Conservation (phyloP, 2,888 invertebrate genomes). For the Julus scanicus region DNA sequence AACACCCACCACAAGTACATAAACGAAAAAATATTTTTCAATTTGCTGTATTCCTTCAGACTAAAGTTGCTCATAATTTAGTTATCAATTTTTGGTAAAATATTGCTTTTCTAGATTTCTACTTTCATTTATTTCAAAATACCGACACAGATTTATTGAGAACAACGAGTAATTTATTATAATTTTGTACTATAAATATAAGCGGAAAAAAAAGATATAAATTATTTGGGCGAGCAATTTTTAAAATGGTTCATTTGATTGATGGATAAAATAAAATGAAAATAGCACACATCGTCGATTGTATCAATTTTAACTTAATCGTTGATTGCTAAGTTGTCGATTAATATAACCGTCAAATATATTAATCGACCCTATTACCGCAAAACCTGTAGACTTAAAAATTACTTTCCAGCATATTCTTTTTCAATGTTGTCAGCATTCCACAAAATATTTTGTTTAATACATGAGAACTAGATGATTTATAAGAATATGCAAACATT, state of each 20-base stretch:
- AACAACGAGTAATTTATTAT: slow-evolving; percentile 4
- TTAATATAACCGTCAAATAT: background rate
- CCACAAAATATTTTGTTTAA: no score
- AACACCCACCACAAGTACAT: background rate
- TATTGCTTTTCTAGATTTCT: background rate
- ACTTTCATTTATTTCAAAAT: slow-evolving; percentile 29
- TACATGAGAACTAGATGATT: no score
- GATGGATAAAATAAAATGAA: background rate
- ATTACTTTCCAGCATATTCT: no score
- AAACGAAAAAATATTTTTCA: background rate
- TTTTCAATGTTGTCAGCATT: no score
- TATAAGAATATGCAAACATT: no score
- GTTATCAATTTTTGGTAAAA: background rate
- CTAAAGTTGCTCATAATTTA: no score
- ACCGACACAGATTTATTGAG: slow-evolving; percentile 5
- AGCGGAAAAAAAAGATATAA: background rate
- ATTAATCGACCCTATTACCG: no score
- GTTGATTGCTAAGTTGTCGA: background rate
- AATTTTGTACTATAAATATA: slow-evolving; percentile 19
- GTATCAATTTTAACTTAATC: background rate
- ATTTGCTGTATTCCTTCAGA: no score
- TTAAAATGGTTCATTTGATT: background rate
- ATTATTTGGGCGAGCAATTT: background rate
- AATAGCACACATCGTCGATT: background rate
- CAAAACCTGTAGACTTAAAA: no score